Base-by-base conservation (phyloP, 2,888 invertebrate species). In the Drosophila nigricruria region DNA sequence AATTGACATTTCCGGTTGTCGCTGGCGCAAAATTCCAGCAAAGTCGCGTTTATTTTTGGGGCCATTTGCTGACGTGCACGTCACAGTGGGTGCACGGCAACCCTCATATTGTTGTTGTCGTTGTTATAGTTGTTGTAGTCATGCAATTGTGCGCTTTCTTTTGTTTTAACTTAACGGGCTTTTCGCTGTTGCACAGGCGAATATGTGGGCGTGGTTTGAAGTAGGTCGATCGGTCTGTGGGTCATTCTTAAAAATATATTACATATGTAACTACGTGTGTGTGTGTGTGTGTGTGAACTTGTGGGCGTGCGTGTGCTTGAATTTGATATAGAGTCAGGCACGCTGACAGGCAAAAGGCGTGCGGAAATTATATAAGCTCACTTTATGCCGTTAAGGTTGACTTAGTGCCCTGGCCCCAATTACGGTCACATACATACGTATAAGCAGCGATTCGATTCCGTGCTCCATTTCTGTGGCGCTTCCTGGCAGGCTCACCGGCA, bases 1-100 rank as follows among this genome's bases (percentile, higher is more conserved):
- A 84, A 87, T 76, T 76, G 78, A 71, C 80, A 87, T 84, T 87
- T 87, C 83, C 87, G 84, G 82, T 87, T 68, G 54, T 57, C 45
- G 63, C 42, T 65, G 62, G 50, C 65, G 63, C 68, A 63, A 82
- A 87, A 80, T 78, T 87, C 73, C 85, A 82, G 63, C 73, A 72
- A 73, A 82, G 85, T 78, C 76, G 78, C 82, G 60, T 84, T 77
- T 77, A 73, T 72, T 69, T 85, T 81, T 72, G 73, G 74, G 74
- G 79, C 58, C 62, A 65, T 68, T 63, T 47, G 57, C 65, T 70
- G 63, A 77, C 67, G 62, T 60, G 65, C 42, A 32, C 38, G 38
- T 27, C 73, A 45, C 60, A 57, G 50, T 16, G 32, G 23, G 38
- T 25, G 16, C 69, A 63, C 54, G 70, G 60, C 70, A 43, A 47